Percentiles rank a stretch among this genome's conserved stretches.
phyloP scores from a whole-genome alignment of 2,888 invertebrate genomes.

The Parasteatoda lunata region DNA sequence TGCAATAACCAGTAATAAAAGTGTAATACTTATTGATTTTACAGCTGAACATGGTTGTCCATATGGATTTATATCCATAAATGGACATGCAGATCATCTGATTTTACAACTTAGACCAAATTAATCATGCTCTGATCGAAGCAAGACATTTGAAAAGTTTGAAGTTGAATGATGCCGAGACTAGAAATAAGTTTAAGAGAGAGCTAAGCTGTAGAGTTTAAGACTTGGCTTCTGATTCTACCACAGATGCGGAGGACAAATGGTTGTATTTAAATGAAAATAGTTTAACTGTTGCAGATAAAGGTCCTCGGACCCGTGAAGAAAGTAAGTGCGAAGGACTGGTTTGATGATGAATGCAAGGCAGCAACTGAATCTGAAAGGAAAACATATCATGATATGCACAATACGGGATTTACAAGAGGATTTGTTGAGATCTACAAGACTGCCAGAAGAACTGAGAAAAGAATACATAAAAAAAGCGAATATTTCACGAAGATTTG shows the following conservation, averaged over 20 bases:
- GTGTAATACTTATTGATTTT: neutral
- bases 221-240: neutral
- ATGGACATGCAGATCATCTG: neutral
- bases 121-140: neutral
- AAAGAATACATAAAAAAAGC: neutral
- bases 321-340: neutral
- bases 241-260: neutral
- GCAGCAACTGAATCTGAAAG: neutral
- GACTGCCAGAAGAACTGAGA: neutral
- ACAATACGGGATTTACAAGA: neutral
- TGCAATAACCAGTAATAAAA: neutral
- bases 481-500: too few relatives aligned
- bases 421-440: neutral
- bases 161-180: neutral
- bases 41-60: neutral
- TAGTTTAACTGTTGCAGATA: neutral
- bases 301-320: neutral
- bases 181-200: neutral
- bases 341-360: neutral
- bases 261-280: neutral
- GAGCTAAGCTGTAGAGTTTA: neutral
- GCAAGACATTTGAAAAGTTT: neutral
- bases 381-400: neutral
- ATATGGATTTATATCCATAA: neutral
- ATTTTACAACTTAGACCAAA: neutral